Percentiles rank a stretch among this genome's conserved stretches.
These are phyloP conservation scores for Bucco capensis DNA, from an alignment of 2,113 vertebrate genomes.

Conservation along the genomic window DNA sequence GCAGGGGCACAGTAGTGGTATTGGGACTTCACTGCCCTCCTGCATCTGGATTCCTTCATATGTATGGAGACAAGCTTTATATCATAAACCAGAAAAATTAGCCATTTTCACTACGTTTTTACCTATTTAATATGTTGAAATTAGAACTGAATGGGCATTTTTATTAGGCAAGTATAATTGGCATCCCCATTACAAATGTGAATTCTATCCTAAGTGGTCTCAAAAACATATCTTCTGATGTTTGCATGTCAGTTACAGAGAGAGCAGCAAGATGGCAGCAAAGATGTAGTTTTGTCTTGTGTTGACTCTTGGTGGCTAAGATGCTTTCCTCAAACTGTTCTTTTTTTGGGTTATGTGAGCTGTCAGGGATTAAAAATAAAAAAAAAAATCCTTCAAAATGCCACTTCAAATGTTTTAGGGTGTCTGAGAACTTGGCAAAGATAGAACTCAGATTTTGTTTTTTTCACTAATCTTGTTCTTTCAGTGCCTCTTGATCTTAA, in stretches of 20 bases:
- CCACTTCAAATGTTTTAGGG: neutral
- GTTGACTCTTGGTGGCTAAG: neutral
- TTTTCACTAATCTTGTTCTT: neutral
- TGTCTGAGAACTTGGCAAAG: neutral
- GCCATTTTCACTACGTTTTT: neutral
- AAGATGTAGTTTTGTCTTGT: neutral
- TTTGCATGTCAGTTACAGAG: neutral
- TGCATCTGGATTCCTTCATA: neutral
- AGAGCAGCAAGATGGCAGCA: conserved; percentile 59
- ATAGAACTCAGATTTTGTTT: neutral
- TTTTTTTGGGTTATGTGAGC: neutral
- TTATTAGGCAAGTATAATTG: neutral
- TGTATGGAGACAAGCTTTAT: neutral
- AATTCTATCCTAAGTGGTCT: neutral
- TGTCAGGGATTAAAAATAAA: neutral
- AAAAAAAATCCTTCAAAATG: neutral
- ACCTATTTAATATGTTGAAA: neutral
- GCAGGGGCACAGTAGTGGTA: accelerated
- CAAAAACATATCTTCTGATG: neutral
- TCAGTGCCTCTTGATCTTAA: neutral
- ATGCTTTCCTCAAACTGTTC: neutral
- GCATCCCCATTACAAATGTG: neutral
- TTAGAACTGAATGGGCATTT: neutral
- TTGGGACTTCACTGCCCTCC: accelerated
- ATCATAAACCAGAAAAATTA: neutral